These are phyloP conservation scores for Actias luna DNA, from an alignment of 2,888 invertebrate species.

Conservation along the genomic window DNA sequence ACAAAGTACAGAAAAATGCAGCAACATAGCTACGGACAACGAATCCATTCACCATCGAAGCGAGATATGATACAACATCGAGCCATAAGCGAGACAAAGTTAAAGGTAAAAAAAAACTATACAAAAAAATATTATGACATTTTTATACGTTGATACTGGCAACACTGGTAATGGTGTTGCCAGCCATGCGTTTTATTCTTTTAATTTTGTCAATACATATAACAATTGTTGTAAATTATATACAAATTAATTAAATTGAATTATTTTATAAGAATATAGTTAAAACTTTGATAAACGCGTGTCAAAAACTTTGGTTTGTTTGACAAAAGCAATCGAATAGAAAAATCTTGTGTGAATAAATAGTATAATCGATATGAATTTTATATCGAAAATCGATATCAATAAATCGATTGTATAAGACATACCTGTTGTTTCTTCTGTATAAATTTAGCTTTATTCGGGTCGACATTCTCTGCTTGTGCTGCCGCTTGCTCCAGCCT, in stretches of 20 bases:
- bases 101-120: conserved; percentile 11
- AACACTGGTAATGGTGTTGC: background rate
- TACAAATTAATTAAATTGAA: too few relatives aligned
- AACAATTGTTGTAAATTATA: background rate
- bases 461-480: conserved; percentile 86
- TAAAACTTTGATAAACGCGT: background rate
- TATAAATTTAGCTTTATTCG: conserved; percentile 88
- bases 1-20: conserved; percentile 46
- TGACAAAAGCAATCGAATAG: too few relatives aligned
- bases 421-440: conserved; percentile 95
- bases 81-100: conserved; percentile 37
- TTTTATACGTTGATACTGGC: background rate
- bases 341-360: too few relatives aligned
- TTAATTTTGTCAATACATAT: background rate
- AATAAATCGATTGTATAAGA: background rate
- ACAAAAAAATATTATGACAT: background rate
- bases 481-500: conserved; percentile 92
- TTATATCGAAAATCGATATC: background rate
- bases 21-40: conserved; percentile 38
- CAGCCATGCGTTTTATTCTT: background rate
- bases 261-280: background rate
- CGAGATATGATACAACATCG: conserved; percentile 48
- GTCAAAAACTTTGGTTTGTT: background rate
- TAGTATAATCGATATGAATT: too few relatives aligned
- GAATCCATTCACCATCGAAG: conserved; percentile 64